Evolutionary conservation across 2,888 invertebrate genomes (phyloP), one percentile per base, ranked within the genome.

Genomic region (Allophyes oxyacanthae): DNA sequence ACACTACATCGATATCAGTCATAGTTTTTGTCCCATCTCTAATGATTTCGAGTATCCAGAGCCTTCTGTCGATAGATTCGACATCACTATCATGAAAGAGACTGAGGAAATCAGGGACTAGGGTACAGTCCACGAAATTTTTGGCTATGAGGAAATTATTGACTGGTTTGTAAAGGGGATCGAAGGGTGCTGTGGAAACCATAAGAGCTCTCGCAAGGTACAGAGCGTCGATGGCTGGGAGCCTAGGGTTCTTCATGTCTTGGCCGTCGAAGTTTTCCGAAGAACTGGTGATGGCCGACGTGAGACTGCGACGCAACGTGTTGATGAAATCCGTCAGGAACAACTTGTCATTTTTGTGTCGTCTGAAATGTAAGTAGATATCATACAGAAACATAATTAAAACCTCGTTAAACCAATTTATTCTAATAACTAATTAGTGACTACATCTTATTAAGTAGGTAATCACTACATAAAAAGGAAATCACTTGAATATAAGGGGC

Each of bases 81-180:
- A 97, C 94, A 53, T 97, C 97, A 8, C 96, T 95, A 63, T 97
- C 98, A 82, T 97, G 97, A 81, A 98, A 96, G 33, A 98, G 95
- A 48, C 97, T 96, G 60, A 98, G 96, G 79, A 98, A 96, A 83
- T 99, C 98, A 0, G 99, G 99, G n/a, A 99, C 96, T 2, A 96
- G 95, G 10, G 95, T 94, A 11, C 98, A 91, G 81, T 98, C 96
- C 11, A 98, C 94, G 7, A 95, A 94, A 9, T 97, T 96, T 85
- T 98, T 98, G 1, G 97, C 96, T 78, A 97, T 95, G 33, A 98
- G 89, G 85, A 97, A 98, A 77, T 95, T 95, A 81, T 97, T 96
- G n/a, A 99, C 91, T 0, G 96, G 95, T 70, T 95, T 95, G 86
- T 97, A 98, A 75, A 98, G 94, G 0, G 96, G 95, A 77, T 97